These are phyloP conservation scores for Chirona hameri DNA, from an alignment of 2,888 invertebrate genomes.

Conservation along the genomic window DNA sequence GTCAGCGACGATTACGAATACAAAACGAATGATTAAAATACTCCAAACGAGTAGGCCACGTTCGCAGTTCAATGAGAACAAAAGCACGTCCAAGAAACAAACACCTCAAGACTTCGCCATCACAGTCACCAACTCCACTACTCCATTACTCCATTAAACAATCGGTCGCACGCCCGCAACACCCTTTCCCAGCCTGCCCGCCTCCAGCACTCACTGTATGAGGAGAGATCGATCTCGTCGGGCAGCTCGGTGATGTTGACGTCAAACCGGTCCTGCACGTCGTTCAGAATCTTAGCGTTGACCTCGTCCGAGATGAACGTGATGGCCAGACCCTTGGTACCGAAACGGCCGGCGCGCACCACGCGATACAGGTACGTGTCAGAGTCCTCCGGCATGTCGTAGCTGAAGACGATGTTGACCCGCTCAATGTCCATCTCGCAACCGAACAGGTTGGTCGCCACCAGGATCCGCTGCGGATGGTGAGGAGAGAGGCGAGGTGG, in stretches of 20 bases:
- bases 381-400: constrained; percentile 99
- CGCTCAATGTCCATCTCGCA: constrained; percentile 99
- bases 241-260: constrained; percentile 98
- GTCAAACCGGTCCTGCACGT: constrained; percentile 98
- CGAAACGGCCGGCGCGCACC: constrained; percentile 96
- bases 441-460: constrained; percentile 99
- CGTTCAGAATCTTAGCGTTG: constrained; percentile 96
- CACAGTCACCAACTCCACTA: too few relatives aligned
- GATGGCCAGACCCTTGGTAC: constrained; percentile 97
- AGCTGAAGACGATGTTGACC: constrained; percentile 99
- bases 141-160: too few relatives aligned
- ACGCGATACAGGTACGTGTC: constrained; percentile 98
- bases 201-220: not conserved
- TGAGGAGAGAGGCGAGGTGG: too few relatives aligned
- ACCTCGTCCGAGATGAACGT: constrained; percentile 97
- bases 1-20: too few relatives aligned
- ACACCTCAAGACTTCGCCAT: too few relatives aligned
- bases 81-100: too few relatives aligned
- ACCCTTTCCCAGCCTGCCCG: too few relatives aligned
- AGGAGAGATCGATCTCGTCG: constrained; percentile 82
- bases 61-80: too few relatives aligned
- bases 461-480: constrained; percentile 71
- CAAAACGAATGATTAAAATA: too few relatives aligned
- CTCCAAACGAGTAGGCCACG: too few relatives aligned
- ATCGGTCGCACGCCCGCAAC: too few relatives aligned